phyloP scores from a whole-genome alignment of 1,140 invertebrate genomes.

The Procambarus clarkii region DNA sequence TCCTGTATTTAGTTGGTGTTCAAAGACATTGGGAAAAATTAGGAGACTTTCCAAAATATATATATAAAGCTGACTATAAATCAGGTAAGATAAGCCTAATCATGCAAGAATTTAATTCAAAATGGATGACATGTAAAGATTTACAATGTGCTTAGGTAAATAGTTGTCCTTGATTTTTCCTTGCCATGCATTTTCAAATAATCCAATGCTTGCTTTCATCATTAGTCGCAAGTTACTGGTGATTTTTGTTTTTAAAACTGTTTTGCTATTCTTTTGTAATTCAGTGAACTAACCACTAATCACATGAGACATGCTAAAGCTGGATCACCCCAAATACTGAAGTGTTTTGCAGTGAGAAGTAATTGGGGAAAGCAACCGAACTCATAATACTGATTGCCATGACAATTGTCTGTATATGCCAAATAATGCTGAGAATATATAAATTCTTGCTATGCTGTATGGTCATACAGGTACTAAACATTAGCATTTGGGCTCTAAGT shows the following conservation, averaged over 20 bases:
- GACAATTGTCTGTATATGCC: background rate
- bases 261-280: background rate
- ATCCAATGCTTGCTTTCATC: background rate
- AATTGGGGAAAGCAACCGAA: background rate
- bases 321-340: background rate
- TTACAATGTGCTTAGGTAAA: background rate
- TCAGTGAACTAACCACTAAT: background rate
- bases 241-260: background rate
- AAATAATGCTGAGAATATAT: background rate
- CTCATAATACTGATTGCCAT: background rate
- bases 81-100: background rate
- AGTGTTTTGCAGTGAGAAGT: background rate
- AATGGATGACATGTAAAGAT: background rate
- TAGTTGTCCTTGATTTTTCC: constrained; percentile 7
- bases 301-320: background rate
- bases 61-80: background rate
- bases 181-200: constrained; percentile 5
- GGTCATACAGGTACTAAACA: background rate
- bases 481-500: constrained; percentile 1
- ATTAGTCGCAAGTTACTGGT: constrained; percentile 4
- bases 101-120: background rate
- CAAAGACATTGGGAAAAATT: constrained; percentile 1
- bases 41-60: background rate
- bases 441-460: background rate
- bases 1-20: constrained; percentile 47